These are phyloP conservation scores for Labrus mixtus DNA, from an alignment of 2,113 vertebrate species.

Conservation along the genomic window DNA sequence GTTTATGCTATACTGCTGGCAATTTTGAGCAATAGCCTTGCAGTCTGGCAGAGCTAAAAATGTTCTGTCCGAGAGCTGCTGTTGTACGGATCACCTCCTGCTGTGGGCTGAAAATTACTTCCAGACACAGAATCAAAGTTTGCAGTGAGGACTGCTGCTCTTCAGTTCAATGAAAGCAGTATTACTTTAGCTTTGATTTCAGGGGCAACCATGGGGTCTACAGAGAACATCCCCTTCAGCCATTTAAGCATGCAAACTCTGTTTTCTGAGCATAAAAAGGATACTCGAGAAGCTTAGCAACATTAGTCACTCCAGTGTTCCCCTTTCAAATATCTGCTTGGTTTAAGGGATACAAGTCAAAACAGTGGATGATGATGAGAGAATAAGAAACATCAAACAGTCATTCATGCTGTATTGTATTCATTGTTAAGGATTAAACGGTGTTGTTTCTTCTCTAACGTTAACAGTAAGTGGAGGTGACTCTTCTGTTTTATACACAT, in stretches of 20 bases:
- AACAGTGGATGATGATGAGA: too few relatives aligned
- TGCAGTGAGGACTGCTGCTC: slow-evolving; percentile 36
- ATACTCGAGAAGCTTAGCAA: background rate
- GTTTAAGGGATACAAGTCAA: background rate
- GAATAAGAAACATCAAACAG: too few relatives aligned
- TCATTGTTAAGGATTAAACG: too few relatives aligned
- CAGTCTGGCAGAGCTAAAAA: slow-evolving; percentile 51
- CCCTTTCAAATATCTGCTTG: background rate
- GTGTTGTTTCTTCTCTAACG: too few relatives aligned
- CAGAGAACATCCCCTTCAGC: background rate
- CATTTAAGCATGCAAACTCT: background rate
- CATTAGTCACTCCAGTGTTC: background rate
- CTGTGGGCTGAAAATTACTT: slow-evolving; percentile 67
- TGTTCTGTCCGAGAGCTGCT: slow-evolving; percentile 53
- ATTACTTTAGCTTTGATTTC: slow-evolving; percentile 51
- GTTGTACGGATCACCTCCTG: slow-evolving; percentile 56
- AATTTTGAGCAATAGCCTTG: slow-evolving; percentile 57
- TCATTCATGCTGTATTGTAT: too few relatives aligned
- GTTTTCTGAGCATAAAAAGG: background rate
- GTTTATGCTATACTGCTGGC: slow-evolving; percentile 42
- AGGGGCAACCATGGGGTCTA: slow-evolving; percentile 13
- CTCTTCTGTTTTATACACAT: too few relatives aligned
- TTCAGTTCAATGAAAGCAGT: slow-evolving; percentile 18
- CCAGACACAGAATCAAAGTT: slow-evolving; percentile 46
- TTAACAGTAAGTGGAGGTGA: too few relatives aligned